Evolutionary conservation across 2,113 vertebrate genomes (phyloP).

Genomic region (Eurypyga helias): DNA sequence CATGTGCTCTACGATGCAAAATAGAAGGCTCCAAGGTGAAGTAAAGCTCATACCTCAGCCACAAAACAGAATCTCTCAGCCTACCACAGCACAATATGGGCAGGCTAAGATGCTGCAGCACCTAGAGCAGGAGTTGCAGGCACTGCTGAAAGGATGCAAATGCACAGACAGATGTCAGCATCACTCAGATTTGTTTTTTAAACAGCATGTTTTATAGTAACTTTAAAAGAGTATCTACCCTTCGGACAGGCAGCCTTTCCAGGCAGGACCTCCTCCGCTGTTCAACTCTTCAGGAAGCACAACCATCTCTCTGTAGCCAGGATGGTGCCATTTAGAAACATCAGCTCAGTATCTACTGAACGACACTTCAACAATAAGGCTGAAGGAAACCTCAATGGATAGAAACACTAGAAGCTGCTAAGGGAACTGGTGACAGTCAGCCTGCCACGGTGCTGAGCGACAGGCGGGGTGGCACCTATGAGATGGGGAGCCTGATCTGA

Average conservation of each 20-base stretch:
- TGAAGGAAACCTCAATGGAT: neutral
- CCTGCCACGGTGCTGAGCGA: fast-evolving
- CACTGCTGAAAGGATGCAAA: neutral
- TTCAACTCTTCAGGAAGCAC: neutral
- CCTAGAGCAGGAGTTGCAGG: neutral
- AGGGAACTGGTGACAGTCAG: neutral
- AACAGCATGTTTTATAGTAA: neutral
- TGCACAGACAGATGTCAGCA: neutral
- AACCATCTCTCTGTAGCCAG: neutral
- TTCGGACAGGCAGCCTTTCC: neutral
- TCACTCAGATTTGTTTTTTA: neutral
- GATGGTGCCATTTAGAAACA: neutral
- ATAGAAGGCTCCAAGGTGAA: neutral
- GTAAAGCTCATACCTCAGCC: neutral
- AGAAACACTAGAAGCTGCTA: neutral
- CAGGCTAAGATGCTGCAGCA: neutral
- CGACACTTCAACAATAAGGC: neutral
- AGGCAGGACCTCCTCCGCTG: neutral
- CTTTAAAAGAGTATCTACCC: neutral
- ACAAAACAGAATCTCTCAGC: neutral
- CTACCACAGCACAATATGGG: neutral
- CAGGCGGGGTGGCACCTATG: neutral
- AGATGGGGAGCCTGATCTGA: neutral
- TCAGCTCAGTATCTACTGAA: neutral
- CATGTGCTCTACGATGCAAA: neutral